Evolutionary conservation across 2,797 vertebrate species (phyloP).

Genomic region (Malacoctenus gilli): DNA sequence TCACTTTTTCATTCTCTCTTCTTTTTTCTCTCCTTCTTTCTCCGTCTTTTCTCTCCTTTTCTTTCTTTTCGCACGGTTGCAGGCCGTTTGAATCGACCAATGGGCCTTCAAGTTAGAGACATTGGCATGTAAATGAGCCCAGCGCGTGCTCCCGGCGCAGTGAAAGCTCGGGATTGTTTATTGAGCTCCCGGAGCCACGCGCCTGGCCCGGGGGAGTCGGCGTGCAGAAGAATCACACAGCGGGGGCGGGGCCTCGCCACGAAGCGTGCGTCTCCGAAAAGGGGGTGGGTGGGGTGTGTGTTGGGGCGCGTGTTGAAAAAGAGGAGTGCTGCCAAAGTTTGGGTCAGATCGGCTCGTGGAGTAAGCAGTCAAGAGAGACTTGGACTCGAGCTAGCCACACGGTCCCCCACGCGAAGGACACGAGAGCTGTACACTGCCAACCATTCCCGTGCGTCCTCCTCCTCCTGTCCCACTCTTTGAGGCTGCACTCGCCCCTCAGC

Average conservation of each 20-base stretch:
- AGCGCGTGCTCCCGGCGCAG: constrained; percentile 85
- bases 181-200: constrained; percentile 89
- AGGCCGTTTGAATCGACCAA: constrained; percentile 85
- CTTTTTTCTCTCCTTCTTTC: constrained; percentile 45
- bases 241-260: constrained; percentile 82
- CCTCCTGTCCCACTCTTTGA: constrained; percentile 30
- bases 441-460: constrained; percentile 17
- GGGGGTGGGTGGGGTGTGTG: constrained; percentile 70
- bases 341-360: constrained; percentile 84
- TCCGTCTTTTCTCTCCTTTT: constrained; percentile 28
- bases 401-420: constrained; percentile 85
- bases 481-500: constrained; percentile 36
- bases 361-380: constrained; percentile 80
- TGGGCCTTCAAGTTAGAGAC: constrained; percentile 81
- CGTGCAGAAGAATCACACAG: constrained; percentile 81
- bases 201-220: constrained; percentile 84
- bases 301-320: constrained; percentile 88
- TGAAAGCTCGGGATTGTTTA: constrained; percentile 90
- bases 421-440: constrained; percentile 81
- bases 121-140: constrained; percentile 88
- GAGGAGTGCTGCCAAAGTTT: constrained; percentile 85
- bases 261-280: constrained; percentile 82
- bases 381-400: constrained; percentile 78
- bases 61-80: constrained; percentile 78
- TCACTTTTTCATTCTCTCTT: constrained; percentile 72